phyloP scores from a whole-genome alignment of 2,888 invertebrate species.

The Sialis lutaria region DNA sequence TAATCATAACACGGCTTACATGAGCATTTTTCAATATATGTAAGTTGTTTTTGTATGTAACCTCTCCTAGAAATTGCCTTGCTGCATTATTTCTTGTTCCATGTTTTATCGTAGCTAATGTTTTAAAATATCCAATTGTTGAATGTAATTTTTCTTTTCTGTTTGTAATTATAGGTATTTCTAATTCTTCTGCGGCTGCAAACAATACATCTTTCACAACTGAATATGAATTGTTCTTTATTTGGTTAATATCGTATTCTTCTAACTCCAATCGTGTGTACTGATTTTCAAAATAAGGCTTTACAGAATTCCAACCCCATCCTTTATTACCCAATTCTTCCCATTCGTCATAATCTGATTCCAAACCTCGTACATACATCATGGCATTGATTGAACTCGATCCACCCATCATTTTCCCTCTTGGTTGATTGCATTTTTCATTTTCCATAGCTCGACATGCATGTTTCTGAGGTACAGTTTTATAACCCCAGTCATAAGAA shows the following conservation, averaged over 20 bases:
- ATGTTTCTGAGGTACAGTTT: constrained; percentile 25
- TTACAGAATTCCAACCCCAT: constrained; percentile 35
- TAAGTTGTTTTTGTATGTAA: constrained; percentile 34
- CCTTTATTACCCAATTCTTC: constrained; percentile 35
- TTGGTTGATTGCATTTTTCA: constrained; percentile 30
- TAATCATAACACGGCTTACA: constrained; percentile 34
- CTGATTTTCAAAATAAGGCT: constrained; percentile 26
- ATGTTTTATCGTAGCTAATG: constrained; percentile 17
- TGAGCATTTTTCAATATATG: constrained; percentile 36
- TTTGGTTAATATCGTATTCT: no score
- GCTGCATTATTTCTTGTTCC: constrained; percentile 23
- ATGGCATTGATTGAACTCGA: constrained; percentile 44
- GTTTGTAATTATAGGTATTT: constrained; percentile 4
- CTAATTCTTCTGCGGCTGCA: constrained; percentile 10
- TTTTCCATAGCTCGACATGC: constrained; percentile 21
- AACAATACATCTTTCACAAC: constrained; percentile 9
- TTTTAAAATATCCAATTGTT: constrained; percentile 15
- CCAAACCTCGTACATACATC: constrained; percentile 45
- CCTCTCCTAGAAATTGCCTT: constrained; percentile 25
- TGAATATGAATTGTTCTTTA: no score
- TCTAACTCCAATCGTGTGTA: no score
- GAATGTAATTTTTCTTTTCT: constrained; percentile 14
- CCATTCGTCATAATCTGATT: constrained; percentile 47
- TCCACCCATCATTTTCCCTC: constrained; percentile 48
- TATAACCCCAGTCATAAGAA: constrained; percentile 23